These are phyloP conservation scores for Zingel zingel DNA, from an alignment of 2,113 vertebrate genomes.

Conservation along the genomic window DNA sequence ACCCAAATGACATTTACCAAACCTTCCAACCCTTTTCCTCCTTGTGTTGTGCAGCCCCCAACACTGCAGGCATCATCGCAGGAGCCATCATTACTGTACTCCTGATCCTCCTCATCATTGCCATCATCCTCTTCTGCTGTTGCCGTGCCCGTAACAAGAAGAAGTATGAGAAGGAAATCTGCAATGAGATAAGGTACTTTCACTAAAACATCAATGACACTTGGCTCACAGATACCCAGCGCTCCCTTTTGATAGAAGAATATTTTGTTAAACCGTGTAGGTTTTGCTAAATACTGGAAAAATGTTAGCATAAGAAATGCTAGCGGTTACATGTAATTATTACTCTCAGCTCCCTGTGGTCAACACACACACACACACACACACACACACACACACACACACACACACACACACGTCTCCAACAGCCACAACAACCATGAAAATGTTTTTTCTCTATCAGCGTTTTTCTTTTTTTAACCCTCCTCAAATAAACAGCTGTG, in stretches of 20 bases:
- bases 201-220: not conserved
- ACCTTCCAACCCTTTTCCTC: not conserved
- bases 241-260: conserved; percentile 8
- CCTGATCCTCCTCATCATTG: conserved; percentile 87
- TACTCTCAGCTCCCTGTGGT: conserved; percentile 24
- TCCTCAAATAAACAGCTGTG: conserved; percentile 81
- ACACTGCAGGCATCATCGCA: conserved; percentile 89
- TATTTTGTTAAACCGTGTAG: not conserved
- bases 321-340: conserved; percentile 5
- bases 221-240: not conserved
- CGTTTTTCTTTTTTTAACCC: conserved; percentile 51
- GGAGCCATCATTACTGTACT: conserved; percentile 89
- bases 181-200: conserved; percentile 94
- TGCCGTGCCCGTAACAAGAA: conserved; percentile 90
- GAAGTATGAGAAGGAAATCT: conserved; percentile 98
- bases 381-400: conserved; percentile 7
- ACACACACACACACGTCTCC: conserved; percentile 14
- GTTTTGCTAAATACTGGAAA: conserved; percentile 12
- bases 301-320: conserved; percentile 2
- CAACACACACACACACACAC: conserved; percentile 17
- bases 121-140: conserved; percentile 89
- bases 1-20: not conserved
- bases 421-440: conserved; percentile 37
- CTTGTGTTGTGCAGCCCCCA: conserved; percentile 83
- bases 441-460: conserved; percentile 76